These are phyloP conservation scores for Nyctereutes procyonoides DNA, from an alignment of 2,113 vertebrate genomes.

Conservation along the genomic window DNA sequence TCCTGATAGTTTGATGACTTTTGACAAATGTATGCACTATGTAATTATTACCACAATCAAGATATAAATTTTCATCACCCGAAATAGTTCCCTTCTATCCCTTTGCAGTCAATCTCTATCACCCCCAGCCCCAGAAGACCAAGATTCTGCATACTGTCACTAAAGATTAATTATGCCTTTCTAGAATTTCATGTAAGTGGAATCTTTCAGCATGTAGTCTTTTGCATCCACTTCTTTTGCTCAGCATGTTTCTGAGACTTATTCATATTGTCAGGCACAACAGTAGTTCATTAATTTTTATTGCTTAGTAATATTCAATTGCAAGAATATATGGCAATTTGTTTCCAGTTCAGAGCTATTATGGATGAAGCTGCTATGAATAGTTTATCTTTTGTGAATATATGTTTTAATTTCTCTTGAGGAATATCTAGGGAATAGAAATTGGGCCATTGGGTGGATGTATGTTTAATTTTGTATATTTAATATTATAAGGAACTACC, in stretches of 20 bases:
- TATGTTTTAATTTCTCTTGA: constrained; percentile 1
- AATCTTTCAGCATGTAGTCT: not conserved
- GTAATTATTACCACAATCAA: not conserved
- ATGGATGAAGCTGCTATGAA: not conserved
- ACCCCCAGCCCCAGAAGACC: not conserved
- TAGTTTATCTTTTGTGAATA: not conserved
- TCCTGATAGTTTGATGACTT: too few species aligned
- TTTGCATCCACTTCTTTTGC: not conserved
- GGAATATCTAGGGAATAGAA: not conserved
- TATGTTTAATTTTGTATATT: not conserved
- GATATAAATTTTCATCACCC: not conserved
- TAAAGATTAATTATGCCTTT: constrained; percentile 11
- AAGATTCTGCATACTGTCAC: not conserved
- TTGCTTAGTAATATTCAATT: not conserved
- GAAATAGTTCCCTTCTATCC: not conserved
- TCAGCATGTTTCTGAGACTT: not conserved
- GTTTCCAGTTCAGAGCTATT: not conserved
- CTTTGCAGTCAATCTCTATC: not conserved
- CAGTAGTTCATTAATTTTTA: not conserved
- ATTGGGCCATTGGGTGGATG: not conserved
- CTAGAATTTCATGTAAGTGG: not conserved
- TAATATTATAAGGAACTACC: not conserved
- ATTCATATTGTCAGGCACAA: not conserved
- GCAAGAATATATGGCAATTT: not conserved
- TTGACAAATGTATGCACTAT: too few species aligned